Evolutionary conservation across 2,113 vertebrate genomes (phyloP), one percentile per base, ranked within the genome.

Genomic region (Dryoscopus gambensis): DNA sequence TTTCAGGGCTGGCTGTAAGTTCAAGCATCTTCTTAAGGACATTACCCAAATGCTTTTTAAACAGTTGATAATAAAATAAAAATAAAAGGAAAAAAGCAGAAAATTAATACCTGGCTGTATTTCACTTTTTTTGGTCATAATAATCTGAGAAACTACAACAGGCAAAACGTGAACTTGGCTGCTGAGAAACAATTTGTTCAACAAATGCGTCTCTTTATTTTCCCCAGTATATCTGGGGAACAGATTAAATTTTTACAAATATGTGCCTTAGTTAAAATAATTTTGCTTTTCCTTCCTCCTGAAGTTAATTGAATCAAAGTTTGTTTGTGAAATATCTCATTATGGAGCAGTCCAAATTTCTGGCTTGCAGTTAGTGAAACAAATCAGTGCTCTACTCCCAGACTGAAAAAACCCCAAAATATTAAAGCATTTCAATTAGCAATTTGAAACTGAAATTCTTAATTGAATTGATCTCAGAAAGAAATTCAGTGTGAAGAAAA

Each of bases 361-460:
- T 83, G 53, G 14, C 10, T 90, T 46, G 21, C 59, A 82, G 84
- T 65, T 78, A 76, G 10, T 23, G 42, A 85, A 91, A 53, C 18
- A 83, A 73, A 87, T 74, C 62, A 67, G 13, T 42, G n/a, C 39
- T 87, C 39, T 79, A 11, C 64, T 86, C 42, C 70, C 50, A 83
- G 55, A 52, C 6, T 30, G 31, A 67, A 69, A 65, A 70, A 71
- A 37, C 6, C 2, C 9, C 27, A 21, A 9, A 37, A 10, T 16
- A n/a, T 52, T 44, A 42, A 19, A 67, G 10, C 52, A 31, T 81
- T 88, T 90, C 21, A 77, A 16, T 77, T 69, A 69, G 39, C 7
- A 80, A 42, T 50, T 63, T 89, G 42, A 86, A 86, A 92, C n/a
- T 22, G 23, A 80, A 92, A 86, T 80, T 89, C 12, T 77, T 64